Evolutionary conservation across 2,113 vertebrate genomes (phyloP).

Genomic region (Misgurnus mizolepis): DNA sequence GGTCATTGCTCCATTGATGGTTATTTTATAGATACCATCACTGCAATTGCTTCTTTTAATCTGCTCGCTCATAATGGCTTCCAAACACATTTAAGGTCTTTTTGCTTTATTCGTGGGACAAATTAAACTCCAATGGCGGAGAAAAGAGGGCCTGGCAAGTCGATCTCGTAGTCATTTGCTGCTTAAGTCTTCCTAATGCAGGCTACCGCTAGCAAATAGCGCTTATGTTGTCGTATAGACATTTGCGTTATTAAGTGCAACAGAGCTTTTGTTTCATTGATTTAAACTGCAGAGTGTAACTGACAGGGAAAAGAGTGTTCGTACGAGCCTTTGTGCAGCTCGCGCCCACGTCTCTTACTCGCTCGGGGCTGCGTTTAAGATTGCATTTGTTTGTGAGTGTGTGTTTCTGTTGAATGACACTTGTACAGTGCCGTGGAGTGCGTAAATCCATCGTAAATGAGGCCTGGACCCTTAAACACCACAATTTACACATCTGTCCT

Average conservation of each 20-base stretch:
- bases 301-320: constrained; percentile 41
- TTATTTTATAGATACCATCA: constrained; percentile 22
- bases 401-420: constrained; percentile 66
- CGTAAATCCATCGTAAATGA: constrained; percentile 67
- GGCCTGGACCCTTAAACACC: constrained; percentile 69
- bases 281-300: constrained; percentile 48
- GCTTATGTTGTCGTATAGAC: constrained; percentile 31
- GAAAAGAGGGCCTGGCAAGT: not conserved
- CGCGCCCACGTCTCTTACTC: constrained; percentile 16
- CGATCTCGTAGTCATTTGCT: constrained; percentile 32
- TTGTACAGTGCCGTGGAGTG: constrained; percentile 66
- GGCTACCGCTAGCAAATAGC: constrained; percentile 14
- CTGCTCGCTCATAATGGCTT: constrained; percentile 19
- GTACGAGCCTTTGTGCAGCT: constrained; percentile 26
- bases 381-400: constrained; percentile 28
- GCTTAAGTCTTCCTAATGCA: constrained; percentile 13
- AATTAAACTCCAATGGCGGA: constrained; percentile 22
- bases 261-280: constrained; percentile 47
- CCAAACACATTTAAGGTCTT: not conserved
- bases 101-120: constrained; percentile 17
- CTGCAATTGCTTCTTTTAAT: constrained; percentile 16
- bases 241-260: constrained; percentile 42
- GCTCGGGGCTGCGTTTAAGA: constrained; percentile 23
- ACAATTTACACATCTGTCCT: constrained; percentile 79
- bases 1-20: constrained; percentile 12